Percentiles rank a stretch among this genome's conserved stretches.
Evolutionary conservation across 1,140 invertebrate species (phyloP).

Genomic region (Potamilus streckersoni): DNA sequence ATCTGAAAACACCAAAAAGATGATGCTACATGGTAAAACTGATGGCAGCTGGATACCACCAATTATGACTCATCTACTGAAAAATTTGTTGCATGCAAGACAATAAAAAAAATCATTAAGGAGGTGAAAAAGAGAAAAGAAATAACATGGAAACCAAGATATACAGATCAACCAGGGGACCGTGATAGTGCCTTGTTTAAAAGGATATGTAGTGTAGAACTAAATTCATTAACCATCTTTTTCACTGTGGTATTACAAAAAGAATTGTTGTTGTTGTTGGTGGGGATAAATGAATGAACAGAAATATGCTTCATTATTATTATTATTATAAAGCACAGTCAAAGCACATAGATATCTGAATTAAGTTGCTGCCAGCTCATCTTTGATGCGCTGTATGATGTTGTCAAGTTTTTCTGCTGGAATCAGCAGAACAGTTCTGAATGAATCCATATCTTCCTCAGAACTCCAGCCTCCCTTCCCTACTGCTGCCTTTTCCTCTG

Average conservation of each 20-base stretch:
- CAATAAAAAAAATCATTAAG: too few relatives aligned
- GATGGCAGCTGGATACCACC: too few relatives aligned
- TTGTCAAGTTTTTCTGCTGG: conserved; percentile 14
- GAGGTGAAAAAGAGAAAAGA: too few relatives aligned
- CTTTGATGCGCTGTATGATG: conserved; percentile 19
- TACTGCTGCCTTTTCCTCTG: conserved; percentile 13
- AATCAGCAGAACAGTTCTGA: conserved; percentile 25
- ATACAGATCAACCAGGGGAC: too few relatives aligned
- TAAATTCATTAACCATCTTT: neutral
- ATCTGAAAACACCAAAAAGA: too few relatives aligned
- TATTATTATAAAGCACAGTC: neutral
- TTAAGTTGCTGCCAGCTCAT: conserved; percentile 21
- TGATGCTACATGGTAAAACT: too few relatives aligned
- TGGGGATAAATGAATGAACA: neutral
- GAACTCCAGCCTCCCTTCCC: conserved; percentile 26
- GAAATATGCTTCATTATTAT: neutral
- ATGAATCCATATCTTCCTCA: conserved; percentile 25
- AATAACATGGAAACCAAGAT: too few relatives aligned
- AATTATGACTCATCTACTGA: too few relatives aligned
- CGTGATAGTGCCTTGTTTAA: too few relatives aligned
- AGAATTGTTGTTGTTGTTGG: neutral
- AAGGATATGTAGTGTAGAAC: too few relatives aligned
- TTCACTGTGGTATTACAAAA: neutral
- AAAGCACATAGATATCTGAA: neutral
- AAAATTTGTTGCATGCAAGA: too few relatives aligned